Conservation (phyloP, 2,888 invertebrate species). For the Therioaphis trifolii region DNA sequence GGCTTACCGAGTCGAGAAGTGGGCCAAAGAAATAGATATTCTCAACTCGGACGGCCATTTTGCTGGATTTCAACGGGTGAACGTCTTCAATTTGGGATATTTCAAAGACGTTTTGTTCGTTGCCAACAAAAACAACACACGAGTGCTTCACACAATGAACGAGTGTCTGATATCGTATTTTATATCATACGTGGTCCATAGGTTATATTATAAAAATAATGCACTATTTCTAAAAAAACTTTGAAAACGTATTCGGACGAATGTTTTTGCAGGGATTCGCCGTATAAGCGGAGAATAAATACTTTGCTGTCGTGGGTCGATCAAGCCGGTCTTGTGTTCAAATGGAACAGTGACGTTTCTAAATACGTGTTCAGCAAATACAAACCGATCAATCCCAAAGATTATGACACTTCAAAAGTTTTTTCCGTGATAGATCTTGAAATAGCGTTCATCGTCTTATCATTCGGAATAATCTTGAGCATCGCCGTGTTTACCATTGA, state of each 20-base stretch:
- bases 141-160: conserved; percentile 69
- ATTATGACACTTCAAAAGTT: conserved; percentile 59
- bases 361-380: conserved; percentile 63
- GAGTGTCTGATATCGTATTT: conserved; percentile 70
- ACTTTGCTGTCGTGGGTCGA: conserved; percentile 68
- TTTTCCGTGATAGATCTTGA: conserved; percentile 64
- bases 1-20: conserved; percentile 48
- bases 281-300: conserved; percentile 69
- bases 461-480: conserved; percentile 60
- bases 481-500: conserved; percentile 57
- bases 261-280: conserved; percentile 68
- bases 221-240: too few relatives aligned
- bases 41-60: conserved; percentile 61
- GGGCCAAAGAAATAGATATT: conserved; percentile 41
- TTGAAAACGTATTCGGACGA: too few relatives aligned
- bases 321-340: conserved; percentile 62
- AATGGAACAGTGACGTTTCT: conserved; percentile 63
- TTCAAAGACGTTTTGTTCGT: conserved; percentile 64
- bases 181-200: conserved; percentile 70
- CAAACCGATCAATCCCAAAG: conserved; percentile 52
- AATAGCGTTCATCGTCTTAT: conserved; percentile 64
- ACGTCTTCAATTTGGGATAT: conserved; percentile 62
- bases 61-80: conserved; percentile 64
- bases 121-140: conserved; percentile 66
- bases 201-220: conserved; percentile 15